A percentile compares a stretch with the other conserved stretches of the same genome.
Evolutionary conservation across 2,888 invertebrate species (phyloP).

Genomic region (Drosophila greeni): DNA sequence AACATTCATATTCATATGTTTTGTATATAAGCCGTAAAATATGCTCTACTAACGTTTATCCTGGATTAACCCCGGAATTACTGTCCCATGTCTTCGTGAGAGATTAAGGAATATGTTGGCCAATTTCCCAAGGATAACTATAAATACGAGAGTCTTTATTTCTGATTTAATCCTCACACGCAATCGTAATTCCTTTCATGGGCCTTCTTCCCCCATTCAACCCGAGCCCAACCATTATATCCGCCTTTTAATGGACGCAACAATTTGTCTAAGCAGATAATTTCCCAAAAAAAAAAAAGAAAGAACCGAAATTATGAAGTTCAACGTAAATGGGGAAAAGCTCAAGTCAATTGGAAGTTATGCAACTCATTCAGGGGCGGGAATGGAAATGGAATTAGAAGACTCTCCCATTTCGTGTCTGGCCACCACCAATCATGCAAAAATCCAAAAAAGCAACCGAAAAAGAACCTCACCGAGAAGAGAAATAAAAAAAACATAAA

Average conservation of each 20-base stretch:
- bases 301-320: constrained; percentile 10
- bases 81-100: constrained; percentile 41
- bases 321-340: constrained; percentile 21
- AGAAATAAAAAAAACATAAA: constrained; percentile 59
- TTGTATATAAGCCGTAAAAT: background rate
- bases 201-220: constrained; percentile 32
- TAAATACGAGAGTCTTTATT: constrained; percentile 8
- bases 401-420: constrained; percentile 61
- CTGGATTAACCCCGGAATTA: background rate
- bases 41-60: background rate
- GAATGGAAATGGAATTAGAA: constrained; percentile 5
- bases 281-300: constrained; percentile 25
- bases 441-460: constrained; percentile 40
- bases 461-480: constrained; percentile 10
- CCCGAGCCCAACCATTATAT: constrained; percentile 43
- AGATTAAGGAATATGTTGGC: constrained; percentile 56
- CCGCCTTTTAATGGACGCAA: constrained; percentile 52
- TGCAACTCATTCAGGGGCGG: constrained; percentile 45
- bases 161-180: constrained; percentile 28
- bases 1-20: too few species aligned
- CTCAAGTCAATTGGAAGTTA: constrained; percentile 62
- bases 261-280: constrained; percentile 62
- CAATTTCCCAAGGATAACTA: constrained; percentile 51
- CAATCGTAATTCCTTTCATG: constrained; percentile 20
- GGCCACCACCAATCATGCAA: constrained; percentile 66